Conservation (phyloP, 2,888 invertebrate species). For the Dryadula phaetusa region DNA sequence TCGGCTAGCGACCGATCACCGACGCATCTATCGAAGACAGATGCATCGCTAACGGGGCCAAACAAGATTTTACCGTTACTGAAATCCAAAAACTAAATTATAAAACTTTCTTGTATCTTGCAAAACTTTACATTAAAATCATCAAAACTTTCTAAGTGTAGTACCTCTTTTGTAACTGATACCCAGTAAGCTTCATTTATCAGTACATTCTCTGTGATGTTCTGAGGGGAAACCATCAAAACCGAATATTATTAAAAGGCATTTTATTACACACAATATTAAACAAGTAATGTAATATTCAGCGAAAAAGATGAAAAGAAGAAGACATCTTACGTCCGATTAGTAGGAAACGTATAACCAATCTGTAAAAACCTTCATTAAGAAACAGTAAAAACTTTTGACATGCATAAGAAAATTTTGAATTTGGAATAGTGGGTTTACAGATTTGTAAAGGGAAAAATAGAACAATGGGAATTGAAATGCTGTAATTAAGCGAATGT, state of each 20-base stretch:
- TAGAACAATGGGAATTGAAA: slow-evolving; percentile 49
- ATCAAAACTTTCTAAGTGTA: slow-evolving; percentile 86
- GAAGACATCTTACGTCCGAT: slow-evolving; percentile 76
- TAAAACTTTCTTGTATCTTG: slow-evolving; percentile 82
- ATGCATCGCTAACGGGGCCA: slow-evolving; percentile 85
- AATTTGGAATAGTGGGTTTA: slow-evolving; percentile 60
- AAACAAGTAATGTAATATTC: slow-evolving; percentile 41
- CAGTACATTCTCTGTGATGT: slow-evolving; percentile 97
- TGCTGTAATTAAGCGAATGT: neutral
- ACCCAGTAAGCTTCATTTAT: slow-evolving; percentile 97
- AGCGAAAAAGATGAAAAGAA: slow-evolving; percentile 52
- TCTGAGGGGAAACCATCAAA: slow-evolving; percentile 91
- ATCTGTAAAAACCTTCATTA: slow-evolving; percentile 72
- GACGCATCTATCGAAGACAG: slow-evolving; percentile 82
- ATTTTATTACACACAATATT: slow-evolving; percentile 57
- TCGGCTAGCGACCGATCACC: slow-evolving; percentile 61
- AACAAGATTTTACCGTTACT: slow-evolving; percentile 84
- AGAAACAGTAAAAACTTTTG: slow-evolving; percentile 55
- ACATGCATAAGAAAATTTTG: slow-evolving; percentile 71
- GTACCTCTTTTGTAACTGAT: slow-evolving; percentile 95
- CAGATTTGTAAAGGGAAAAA: slow-evolving; percentile 50
- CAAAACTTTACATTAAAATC: slow-evolving; percentile 84
- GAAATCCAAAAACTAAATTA: slow-evolving; percentile 84
- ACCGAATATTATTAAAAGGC: slow-evolving; percentile 78
- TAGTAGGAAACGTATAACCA: slow-evolving; percentile 70